Base-by-base conservation (phyloP, 1,140 invertebrate genomes). In the Pachyrhynchus sulphureomaculatus region DNA sequence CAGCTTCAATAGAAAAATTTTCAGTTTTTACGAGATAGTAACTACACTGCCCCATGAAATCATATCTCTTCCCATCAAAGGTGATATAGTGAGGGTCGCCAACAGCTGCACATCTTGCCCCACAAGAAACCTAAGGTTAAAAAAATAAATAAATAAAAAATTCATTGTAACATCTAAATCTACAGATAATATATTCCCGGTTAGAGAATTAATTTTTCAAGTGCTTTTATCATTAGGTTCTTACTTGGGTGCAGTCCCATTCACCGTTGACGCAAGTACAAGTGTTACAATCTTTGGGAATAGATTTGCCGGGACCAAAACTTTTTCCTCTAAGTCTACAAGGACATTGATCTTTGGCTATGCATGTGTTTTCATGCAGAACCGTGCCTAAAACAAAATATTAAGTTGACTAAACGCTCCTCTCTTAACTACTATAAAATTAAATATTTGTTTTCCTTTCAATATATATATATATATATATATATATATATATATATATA, bases 51-150 rank as follows among this genome's bases (percentile, higher is more conserved):
- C 92, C 92, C 89, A 93, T 93, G 73, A 94, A 95, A 75, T 94
- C 87, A 72, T 85, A 95, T 6, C 64, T 57, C 54, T 84, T 85
- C 0, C 92, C 92, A 76, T 95, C 93, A 72, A 95, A 96, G 0
- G 92, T 96, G 18, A 84, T 83, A 75, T 94, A 96, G 78, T 96
- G 93, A 2, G 93, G 92, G 79, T 95, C 92, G 0, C 93, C 93
- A 15, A 92, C 81, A 0, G 89, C 87, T 0, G 87, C 83, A 74
- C 93, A 93, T 17, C 89, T 82, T 0, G 87, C 84, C 0, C 84
- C 84, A 72, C 91, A 93, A 34, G 82, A 81, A 6, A 83, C 75
- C 71, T 72, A 56, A 34, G 59, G 52, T 13, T 18, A 52, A 51
- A 54, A 26, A 4, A 54, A 34, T 51, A 48, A 48, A 10, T 24